phyloP scores from a whole-genome alignment of 35 echinoderm and acorn worm genomes.

The Strongylocentrotus purpuratus region DNA sequence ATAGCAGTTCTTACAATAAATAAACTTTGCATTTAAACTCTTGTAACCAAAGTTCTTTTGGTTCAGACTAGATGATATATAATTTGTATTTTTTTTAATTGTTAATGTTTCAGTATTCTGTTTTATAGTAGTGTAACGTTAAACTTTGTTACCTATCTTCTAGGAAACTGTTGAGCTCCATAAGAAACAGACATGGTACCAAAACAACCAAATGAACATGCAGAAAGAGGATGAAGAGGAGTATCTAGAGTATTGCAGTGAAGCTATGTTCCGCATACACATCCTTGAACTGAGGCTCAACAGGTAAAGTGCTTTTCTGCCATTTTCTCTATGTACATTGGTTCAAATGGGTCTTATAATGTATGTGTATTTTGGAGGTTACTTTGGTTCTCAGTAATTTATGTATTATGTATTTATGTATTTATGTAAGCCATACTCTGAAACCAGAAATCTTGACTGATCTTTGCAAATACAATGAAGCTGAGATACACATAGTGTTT shows the following conservation, averaged over 20 bases:
- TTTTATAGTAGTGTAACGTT: background rate
- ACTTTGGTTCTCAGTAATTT: too few relatives aligned
- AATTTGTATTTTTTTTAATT: background rate
- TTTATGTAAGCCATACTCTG: background rate
- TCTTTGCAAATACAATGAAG: background rate
- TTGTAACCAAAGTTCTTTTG: background rate
- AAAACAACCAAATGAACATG: slow-evolving; percentile 99
- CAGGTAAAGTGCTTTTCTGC: slow-evolving; percentile 50
- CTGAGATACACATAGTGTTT: background rate
- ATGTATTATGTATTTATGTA: too few relatives aligned
- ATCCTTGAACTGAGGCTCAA: slow-evolving; percentile 94
- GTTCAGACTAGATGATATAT: background rate
- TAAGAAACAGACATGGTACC: slow-evolving; percentile 98
- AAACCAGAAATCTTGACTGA: background rate
- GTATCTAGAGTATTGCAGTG: slow-evolving; percentile 98
- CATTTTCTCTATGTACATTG: background rate
- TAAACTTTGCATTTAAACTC: background rate
- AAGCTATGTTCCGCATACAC: slow-evolving; percentile 99
- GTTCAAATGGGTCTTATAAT: background rate
- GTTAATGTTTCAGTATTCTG: background rate
- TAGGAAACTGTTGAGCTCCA: slow-evolving; percentile 95
- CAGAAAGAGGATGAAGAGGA: slow-evolving; percentile 98
- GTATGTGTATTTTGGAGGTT: too few relatives aligned
- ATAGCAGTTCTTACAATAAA: background rate
- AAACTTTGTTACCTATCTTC: background rate